Percentiles rank a stretch among this genome's conserved stretches.
Evolutionary conservation across 2,888 invertebrate genomes (phyloP).

Genomic region (Diarsia mendica): DNA sequence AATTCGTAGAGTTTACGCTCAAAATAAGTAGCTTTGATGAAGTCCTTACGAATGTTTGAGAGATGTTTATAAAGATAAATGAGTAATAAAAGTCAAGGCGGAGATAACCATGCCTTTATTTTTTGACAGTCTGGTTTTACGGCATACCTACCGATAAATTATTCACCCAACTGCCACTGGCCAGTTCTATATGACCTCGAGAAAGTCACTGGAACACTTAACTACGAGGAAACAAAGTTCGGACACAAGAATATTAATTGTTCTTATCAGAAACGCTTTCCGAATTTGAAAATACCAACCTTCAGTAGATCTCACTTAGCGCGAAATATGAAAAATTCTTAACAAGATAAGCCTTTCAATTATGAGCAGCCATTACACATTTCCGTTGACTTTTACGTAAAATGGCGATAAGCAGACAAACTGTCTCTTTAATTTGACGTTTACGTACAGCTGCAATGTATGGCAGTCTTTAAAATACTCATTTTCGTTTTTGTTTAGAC

Average conservation of each 20-base stretch:
- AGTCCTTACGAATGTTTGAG: slow-evolving; percentile 47
- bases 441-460: slow-evolving; percentile 37
- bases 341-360: slow-evolving; percentile 3
- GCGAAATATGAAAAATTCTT: slow-evolving; percentile 11
- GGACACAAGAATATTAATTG: neutral
- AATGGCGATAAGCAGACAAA: slow-evolving; percentile 13
- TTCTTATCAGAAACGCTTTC: neutral
- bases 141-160: neutral
- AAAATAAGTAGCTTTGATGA: slow-evolving; percentile 47
- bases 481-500: slow-evolving; percentile 16
- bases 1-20: slow-evolving; percentile 31
- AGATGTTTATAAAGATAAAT: slow-evolving; percentile 27
- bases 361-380: slow-evolving; percentile 6
- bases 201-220: slow-evolving; percentile 5
- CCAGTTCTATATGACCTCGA: neutral
- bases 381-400: slow-evolving; percentile 25
- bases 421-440: slow-evolving; percentile 36
- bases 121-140: slow-evolving; percentile 11
- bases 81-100: slow-evolving; percentile 32
- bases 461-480: too few relatives aligned
- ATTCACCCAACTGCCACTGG: neutral
- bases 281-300: neutral
- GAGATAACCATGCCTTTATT: slow-evolving; percentile 21
- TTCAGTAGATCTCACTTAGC: neutral
- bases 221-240: neutral